These are phyloP conservation scores for Linurgus olivaceus DNA, from an alignment of 2,797 vertebrate species.

Conservation along the genomic window DNA sequence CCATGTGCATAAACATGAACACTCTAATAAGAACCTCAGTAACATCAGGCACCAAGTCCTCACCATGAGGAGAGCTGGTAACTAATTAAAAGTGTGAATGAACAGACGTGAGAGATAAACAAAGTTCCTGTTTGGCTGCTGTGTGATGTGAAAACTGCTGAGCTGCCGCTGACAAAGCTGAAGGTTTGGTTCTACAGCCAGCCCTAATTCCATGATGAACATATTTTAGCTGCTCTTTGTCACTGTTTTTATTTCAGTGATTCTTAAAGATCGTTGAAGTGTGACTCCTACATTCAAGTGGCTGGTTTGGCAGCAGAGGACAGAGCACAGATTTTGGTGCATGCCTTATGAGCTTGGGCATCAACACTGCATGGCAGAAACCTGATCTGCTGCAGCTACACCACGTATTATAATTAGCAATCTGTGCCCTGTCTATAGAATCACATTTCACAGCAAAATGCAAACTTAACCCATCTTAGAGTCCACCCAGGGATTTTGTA, in stretches of 20 bases:
- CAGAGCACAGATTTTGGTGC: not conserved
- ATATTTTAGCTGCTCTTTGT: not conserved
- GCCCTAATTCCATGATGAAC: not conserved
- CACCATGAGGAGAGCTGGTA: not conserved
- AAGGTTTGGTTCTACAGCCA: not conserved
- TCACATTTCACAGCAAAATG: not conserved
- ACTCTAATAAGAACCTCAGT: not conserved
- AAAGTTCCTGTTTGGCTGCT: not conserved
- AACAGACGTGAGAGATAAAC: not conserved
- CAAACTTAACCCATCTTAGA: not conserved
- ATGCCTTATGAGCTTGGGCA: not conserved
- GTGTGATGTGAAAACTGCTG: not conserved
- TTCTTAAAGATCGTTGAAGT: not conserved
- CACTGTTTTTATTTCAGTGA: not conserved
- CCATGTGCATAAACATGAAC: rapidly evolving
- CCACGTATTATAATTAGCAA: constrained; percentile 38
- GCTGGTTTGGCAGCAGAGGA: not conserved
- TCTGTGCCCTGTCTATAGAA: not conserved
- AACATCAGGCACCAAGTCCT: not conserved
- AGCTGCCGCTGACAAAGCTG: not conserved
- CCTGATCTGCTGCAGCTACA: constrained; percentile 12
- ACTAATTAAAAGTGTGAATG: not conserved
- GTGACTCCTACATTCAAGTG: not conserved
- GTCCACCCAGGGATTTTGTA: not conserved
- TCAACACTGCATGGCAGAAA: not conserved